Evolutionary conservation across 2,113 vertebrate genomes (phyloP).

Genomic region (Notothenia coriiceps): DNA sequence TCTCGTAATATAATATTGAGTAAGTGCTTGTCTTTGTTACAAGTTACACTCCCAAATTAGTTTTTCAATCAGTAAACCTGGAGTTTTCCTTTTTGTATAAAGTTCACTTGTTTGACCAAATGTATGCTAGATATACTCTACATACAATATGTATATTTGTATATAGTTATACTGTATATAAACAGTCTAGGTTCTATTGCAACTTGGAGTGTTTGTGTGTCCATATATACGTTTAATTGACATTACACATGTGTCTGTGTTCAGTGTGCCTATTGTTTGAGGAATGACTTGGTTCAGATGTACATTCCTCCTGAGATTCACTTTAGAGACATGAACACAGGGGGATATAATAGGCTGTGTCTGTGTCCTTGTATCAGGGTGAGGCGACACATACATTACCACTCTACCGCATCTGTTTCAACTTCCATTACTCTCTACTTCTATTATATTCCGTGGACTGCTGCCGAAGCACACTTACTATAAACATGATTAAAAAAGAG

Average conservation of each 20-base stretch:
- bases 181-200: not conserved
- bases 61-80: too few species aligned
- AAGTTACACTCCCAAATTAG: too few species aligned
- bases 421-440: slow-evolving; percentile 63
- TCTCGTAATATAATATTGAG: not conserved
- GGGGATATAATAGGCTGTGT: slow-evolving; percentile 54
- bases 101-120: too few species aligned
- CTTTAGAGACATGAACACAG: slow-evolving; percentile 54
- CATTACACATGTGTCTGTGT: slow-evolving; percentile 18
- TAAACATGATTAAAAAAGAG: slow-evolving; percentile 71
- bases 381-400: slow-evolving; percentile 61
- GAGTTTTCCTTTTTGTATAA: too few species aligned
- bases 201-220: slow-evolving; percentile 19
- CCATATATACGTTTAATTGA: slow-evolving; percentile 37
- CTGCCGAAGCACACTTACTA: slow-evolving; percentile 58
- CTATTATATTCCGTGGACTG: slow-evolving; percentile 43
- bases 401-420: slow-evolving; percentile 54
- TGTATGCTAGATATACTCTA: too few species aligned
- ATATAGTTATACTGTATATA: not conserved
- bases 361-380: slow-evolving; percentile 66
- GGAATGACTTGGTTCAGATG: slow-evolving; percentile 56
- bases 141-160: too few species aligned
- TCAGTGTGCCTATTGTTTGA: slow-evolving; percentile 37
- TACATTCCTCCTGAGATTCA: slow-evolving; percentile 49
- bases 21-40: not conserved